Evolutionary conservation across 2,888 invertebrate genomes (phyloP).

Genomic region (Sphaeridia pumilis): DNA sequence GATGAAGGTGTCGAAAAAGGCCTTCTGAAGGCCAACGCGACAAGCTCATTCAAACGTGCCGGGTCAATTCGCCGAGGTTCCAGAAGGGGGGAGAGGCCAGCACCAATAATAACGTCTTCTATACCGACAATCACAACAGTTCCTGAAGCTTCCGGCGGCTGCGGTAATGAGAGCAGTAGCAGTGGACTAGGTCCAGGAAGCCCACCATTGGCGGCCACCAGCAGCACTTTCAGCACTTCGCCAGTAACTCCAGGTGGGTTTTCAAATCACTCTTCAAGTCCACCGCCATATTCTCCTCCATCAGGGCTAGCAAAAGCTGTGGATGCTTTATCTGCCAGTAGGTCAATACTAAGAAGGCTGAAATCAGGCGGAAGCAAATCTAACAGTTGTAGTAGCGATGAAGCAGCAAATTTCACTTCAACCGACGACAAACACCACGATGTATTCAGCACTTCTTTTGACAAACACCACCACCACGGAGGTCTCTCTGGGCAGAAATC

Average conservation of each 20-base stretch:
- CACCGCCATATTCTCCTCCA: not conserved
- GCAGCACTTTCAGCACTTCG: too few relatives aligned
- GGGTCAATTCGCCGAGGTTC: not conserved
- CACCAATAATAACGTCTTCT: not conserved
- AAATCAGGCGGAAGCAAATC: conserved; percentile 15
- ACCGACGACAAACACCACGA: not conserved
- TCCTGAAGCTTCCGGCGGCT: not conserved
- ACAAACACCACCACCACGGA: too few relatives aligned
- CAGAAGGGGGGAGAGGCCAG: not conserved
- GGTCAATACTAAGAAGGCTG: conserved; percentile 12
- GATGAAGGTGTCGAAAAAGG: conserved; percentile 25
- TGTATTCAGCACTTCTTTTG: conserved; percentile 1
- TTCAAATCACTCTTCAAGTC: not conserved
- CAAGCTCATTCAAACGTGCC: not conserved
- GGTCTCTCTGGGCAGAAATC: not conserved
- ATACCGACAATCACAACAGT: not conserved
- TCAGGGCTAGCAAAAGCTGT: not conserved
- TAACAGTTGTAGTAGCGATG: conserved; percentile 1
- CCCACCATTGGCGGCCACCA: too few relatives aligned
- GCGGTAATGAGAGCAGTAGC: too few relatives aligned
- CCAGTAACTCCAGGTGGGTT: not conserved
- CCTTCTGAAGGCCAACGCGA: not conserved
- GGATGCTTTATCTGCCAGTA: not conserved
- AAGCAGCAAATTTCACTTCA: not conserved
- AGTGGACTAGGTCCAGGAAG: too few relatives aligned